Conservation (phyloP, 2,888 invertebrate genomes). For the Amphipoea lucens region DNA sequence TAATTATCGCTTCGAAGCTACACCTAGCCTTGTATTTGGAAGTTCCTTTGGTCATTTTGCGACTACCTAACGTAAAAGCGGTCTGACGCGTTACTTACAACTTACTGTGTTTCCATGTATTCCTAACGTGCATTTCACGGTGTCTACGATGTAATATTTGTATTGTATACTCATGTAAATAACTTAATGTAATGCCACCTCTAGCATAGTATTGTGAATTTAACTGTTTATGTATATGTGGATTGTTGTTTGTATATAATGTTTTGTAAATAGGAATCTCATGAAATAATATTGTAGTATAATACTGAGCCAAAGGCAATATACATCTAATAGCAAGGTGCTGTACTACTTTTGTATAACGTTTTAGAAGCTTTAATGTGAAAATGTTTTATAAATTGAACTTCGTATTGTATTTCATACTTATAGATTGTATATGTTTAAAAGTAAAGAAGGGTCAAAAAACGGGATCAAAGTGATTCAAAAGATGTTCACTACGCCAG, state of each 20-base stretch:
- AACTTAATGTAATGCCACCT: slow-evolving; percentile 78
- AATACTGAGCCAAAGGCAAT: slow-evolving; percentile 88
- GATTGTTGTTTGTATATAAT: slow-evolving; percentile 72
- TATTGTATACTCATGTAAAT: slow-evolving; percentile 74
- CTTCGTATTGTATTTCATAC: slow-evolving; percentile 70
- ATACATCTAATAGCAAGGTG: slow-evolving; percentile 85
- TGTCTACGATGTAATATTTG: slow-evolving; percentile 66
- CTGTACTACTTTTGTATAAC: slow-evolving; percentile 81
- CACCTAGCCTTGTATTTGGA: slow-evolving; percentile 42
- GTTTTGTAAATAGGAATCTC: slow-evolving; percentile 83
- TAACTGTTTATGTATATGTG: slow-evolving; percentile 62
- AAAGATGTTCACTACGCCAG: slow-evolving; percentile 40
- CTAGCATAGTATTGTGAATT: slow-evolving; percentile 65
- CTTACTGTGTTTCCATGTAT: slow-evolving; percentile 43
- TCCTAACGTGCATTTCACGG: slow-evolving; percentile 72
- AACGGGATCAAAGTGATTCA: slow-evolving; percentile 56
- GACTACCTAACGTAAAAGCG: not conserved
- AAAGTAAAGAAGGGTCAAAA: slow-evolving; percentile 60
- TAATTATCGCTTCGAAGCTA: slow-evolving; percentile 22
- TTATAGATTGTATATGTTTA: slow-evolving; percentile 60
- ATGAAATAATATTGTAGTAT: slow-evolving; percentile 66
- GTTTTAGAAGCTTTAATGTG: slow-evolving; percentile 83
- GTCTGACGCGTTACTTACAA: slow-evolving; percentile 26
- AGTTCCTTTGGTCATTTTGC: slow-evolving; percentile 65
- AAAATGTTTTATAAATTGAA: slow-evolving; percentile 76